Conservation (phyloP, 2,797 vertebrate genomes). For the Characodon lateralis region DNA sequence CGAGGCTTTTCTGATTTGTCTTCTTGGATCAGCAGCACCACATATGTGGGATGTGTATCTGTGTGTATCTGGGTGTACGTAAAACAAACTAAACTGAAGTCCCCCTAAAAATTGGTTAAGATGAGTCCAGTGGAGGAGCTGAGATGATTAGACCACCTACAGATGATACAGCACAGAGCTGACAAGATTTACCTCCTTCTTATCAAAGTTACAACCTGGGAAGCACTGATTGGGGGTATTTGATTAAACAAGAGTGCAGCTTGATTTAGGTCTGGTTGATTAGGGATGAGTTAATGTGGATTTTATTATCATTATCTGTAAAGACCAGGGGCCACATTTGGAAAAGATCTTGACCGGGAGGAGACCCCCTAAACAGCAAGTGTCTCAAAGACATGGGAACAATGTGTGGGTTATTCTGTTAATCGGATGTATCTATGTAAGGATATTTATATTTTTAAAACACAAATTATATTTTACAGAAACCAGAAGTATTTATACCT, state of each 20-base stretch:
- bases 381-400: background rate
- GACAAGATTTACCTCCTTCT: slow-evolving; percentile 54
- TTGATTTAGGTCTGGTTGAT: slow-evolving; percentile 55
- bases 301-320: slow-evolving; percentile 30
- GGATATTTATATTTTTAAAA: background rate
- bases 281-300: slow-evolving; percentile 52
- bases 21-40: slow-evolving; percentile 76
- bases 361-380: background rate
- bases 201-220: slow-evolving; percentile 60
- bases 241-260: slow-evolving; percentile 59
- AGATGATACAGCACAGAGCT: slow-evolving; percentile 50
- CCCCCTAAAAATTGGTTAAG: slow-evolving; percentile 49
- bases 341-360: slow-evolving; percentile 6
- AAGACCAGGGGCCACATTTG: slow-evolving; percentile 25
- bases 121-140: slow-evolving; percentile 62
- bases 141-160: slow-evolving; percentile 78
- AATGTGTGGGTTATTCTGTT: background rate
- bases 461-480: background rate
- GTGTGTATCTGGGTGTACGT: slow-evolving; percentile 44
- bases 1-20: slow-evolving; percentile 76
- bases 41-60: slow-evolving; percentile 60
- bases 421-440: background rate
- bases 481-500: background rate
- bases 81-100: slow-evolving; percentile 53
- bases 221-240: slow-evolving; percentile 54